Conservation (phyloP, 2,888 invertebrate genomes). For the Andrena chrysosceles region DNA sequence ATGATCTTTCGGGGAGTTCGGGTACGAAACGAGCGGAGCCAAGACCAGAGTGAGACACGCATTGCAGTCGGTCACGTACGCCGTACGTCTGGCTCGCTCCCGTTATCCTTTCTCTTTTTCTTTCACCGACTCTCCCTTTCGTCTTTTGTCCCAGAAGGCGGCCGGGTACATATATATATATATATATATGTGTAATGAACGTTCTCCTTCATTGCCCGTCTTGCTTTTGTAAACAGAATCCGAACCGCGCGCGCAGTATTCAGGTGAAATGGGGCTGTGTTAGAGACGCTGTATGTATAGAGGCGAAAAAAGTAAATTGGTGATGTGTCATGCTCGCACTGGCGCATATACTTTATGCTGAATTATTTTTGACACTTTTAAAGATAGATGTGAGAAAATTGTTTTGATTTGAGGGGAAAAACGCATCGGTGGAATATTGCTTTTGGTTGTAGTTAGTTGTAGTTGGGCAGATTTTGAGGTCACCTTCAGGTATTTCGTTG, state of each 20-base stretch:
- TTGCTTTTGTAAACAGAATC: slow-evolving; percentile 44
- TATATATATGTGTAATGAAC: slow-evolving; percentile 1
- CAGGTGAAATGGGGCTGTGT: slow-evolving; percentile 12
- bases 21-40: slow-evolving; percentile 32
- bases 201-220: slow-evolving; percentile 24
- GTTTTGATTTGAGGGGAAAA: no score
- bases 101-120: slow-evolving; percentile 47
- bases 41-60: slow-evolving; percentile 58
- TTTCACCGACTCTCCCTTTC: slow-evolving; percentile 56
- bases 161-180: background rate
- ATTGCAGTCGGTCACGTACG: slow-evolving; percentile 85
- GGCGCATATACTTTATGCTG: background rate
- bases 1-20: slow-evolving; percentile 55
- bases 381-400: no score
- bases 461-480: no score
- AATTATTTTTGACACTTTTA: no score
- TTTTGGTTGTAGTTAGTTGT: no score
- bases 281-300: no score
- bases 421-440: no score
- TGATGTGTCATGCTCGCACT: no score
- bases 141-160: slow-evolving; percentile 56
- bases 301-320: no score
- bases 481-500: no score
- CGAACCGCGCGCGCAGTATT: background rate
- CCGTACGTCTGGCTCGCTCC: slow-evolving; percentile 71